These are phyloP conservation scores for Sarcophaga variegata DNA, from an alignment of 2,888 invertebrate species.

Conservation along the genomic window DNA sequence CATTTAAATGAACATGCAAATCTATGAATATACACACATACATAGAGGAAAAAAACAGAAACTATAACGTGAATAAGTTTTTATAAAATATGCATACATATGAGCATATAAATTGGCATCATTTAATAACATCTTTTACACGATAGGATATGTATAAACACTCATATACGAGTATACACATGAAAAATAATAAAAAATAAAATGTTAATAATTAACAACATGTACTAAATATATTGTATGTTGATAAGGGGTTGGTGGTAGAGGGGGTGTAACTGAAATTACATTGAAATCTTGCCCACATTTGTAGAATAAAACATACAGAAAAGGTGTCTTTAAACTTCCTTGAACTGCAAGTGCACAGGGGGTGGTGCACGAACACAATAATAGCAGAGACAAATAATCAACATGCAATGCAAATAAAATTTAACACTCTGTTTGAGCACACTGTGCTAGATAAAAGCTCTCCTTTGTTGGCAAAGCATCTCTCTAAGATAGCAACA, in stretches of 20 bases:
- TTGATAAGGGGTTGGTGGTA: not conserved
- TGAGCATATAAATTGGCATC: conserved; percentile 30
- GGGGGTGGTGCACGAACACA: not conserved
- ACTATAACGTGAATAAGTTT: too few relatives aligned
- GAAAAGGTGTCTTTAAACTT: conserved; percentile 62
- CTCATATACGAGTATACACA: not conserved
- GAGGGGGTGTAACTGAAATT: not conserved
- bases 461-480: conserved; percentile 23
- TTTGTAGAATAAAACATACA: not conserved
- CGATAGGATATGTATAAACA: not conserved
- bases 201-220: not conserved
- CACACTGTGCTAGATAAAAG: conserved; percentile 57
- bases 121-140: conserved; percentile 38
- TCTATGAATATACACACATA: too few relatives aligned
- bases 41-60: too few relatives aligned
- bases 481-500: conserved; percentile 25
- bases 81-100: too few relatives aligned
- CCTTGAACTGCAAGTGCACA: conserved; percentile 62
- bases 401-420: not conserved
- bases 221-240: not conserved
- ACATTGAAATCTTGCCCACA: not conserved
- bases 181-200: not conserved
- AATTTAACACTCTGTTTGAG: not conserved
- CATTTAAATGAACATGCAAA: not conserved
- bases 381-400: conserved; percentile 16